These are phyloP conservation scores for Pantelozetes paolii DNA, from an alignment of 2,888 invertebrate species.

Conservation along the genomic window DNA sequence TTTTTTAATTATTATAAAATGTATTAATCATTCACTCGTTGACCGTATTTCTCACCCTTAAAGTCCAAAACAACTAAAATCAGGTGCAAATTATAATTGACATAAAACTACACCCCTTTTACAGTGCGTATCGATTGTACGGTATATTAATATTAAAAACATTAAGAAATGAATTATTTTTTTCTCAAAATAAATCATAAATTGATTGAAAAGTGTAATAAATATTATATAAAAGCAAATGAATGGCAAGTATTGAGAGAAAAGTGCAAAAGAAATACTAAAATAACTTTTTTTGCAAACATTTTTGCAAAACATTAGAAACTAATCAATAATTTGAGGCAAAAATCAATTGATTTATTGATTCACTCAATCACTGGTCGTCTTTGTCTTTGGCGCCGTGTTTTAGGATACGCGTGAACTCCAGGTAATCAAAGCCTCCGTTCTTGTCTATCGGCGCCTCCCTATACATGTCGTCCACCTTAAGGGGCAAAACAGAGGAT, in stretches of 20 bases:
- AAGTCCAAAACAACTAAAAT: too few species aligned
- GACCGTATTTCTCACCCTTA: too few species aligned
- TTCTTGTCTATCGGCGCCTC: conserved; percentile 88
- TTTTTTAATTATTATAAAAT: too few species aligned
- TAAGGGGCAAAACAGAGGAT: not conserved
- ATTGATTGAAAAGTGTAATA: not conserved
- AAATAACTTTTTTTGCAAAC: not conserved
- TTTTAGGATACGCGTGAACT: conserved; percentile 96
- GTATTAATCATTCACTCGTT: too few species aligned
- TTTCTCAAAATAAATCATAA: too few species aligned
- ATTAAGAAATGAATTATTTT: too few species aligned
- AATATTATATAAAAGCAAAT: not conserved
- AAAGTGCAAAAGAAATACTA: not conserved
- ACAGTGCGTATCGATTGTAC: too few species aligned
- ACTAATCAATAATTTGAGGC: conserved; percentile 7
- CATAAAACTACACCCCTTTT: too few species aligned
- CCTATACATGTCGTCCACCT: conserved; percentile 94
- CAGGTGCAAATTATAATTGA: too few species aligned
- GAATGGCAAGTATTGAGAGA: not conserved
- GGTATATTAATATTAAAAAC: too few species aligned
- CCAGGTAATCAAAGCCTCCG: conserved; percentile 91
- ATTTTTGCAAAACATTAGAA: not conserved
- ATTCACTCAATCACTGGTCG: conserved; percentile 56
- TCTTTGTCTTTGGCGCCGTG: conserved; percentile 99
- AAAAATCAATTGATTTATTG: not conserved